Evolutionary conservation across 2,797 vertebrate species (phyloP), one percentile per base, ranked within the genome.

Genomic region (Clarias fuscus): DNA sequence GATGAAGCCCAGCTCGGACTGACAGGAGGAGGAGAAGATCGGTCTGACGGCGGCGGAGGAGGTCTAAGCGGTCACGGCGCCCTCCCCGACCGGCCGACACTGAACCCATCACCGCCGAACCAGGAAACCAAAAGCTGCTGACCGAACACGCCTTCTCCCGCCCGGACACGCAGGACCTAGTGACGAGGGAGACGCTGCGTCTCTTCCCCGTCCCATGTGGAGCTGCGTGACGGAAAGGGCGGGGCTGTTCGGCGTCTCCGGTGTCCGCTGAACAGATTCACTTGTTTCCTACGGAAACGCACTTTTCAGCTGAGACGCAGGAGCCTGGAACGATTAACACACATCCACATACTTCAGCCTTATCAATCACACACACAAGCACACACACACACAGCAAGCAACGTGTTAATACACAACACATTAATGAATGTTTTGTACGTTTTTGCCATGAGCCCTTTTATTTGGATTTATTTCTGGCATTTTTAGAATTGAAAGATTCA

Each of bases 21-120:
- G 98, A 99, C 98, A 97, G 93, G 96, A 96, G 91, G 97, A 98
- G 92, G 96, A 97, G 93, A 96, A 92, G 89, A 93, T 96, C 89
- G 91, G 96, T 95, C 93, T 98, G 94, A 95, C 90, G 90, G 94
- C 92, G 92, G 95, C 95, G 43, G 96, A 97, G 48, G 96, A 97
- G 94, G 96, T 98, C 93, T 98, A 98, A 95, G 93, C 89, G 72
- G 90, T 68, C n/a, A 56, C 83, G 62, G 85, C 68, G 87, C 90
- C 87, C 85, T 90, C 91, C 88, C 89, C 14, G 88, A 79, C 92
- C 91, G 94, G 94, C 95, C 95, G 93, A 95, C 96, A 95, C 94
- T 94, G 95, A 95, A 93, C 92, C 94, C 95, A 95, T 97, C 97
- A 94, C 96, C 95, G 92, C 90, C 93, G 95, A 79, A 87, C 71